Evolutionary conservation across 2,113 vertebrate genomes (phyloP).

Genomic region (Hyla sarda): DNA sequence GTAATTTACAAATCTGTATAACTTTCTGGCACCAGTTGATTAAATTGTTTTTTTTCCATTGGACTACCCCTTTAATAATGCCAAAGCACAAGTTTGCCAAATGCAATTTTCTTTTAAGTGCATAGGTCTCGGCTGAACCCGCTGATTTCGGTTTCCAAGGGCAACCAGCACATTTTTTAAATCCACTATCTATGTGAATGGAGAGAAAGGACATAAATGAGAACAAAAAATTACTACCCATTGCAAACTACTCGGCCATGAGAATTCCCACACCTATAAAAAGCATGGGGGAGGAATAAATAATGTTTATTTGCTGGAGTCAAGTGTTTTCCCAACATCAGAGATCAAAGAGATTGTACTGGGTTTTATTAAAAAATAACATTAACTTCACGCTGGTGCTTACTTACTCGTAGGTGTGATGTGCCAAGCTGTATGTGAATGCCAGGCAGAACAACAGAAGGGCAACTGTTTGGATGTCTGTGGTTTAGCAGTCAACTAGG

Average conservation of each 20-base stretch:
- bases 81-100: too few relatives aligned
- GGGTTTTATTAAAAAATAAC: not conserved
- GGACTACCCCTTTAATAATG: too few relatives aligned
- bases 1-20: too few relatives aligned
- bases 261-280: not conserved
- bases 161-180: not conserved
- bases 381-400: not conserved
- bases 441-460: not conserved
- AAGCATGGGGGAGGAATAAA: not conserved
- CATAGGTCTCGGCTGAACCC: too few relatives aligned
- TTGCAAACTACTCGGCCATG: too few relatives aligned
- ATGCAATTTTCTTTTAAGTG: too few relatives aligned
- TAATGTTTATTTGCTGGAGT: conserved; percentile 1
- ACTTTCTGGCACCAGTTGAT: too few relatives aligned
- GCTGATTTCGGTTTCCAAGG: not conserved
- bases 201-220: not conserved
- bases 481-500: not conserved
- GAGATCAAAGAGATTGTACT: not conserved
- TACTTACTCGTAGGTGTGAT: not conserved
- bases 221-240: not conserved
- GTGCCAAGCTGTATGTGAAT: not conserved
- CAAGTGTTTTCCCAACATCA: not conserved
- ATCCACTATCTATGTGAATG: not conserved
- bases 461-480: not conserved
- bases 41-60: too few relatives aligned